Conservation (phyloP, 2,888 invertebrate genomes). For the Lycaena phlaeas region DNA sequence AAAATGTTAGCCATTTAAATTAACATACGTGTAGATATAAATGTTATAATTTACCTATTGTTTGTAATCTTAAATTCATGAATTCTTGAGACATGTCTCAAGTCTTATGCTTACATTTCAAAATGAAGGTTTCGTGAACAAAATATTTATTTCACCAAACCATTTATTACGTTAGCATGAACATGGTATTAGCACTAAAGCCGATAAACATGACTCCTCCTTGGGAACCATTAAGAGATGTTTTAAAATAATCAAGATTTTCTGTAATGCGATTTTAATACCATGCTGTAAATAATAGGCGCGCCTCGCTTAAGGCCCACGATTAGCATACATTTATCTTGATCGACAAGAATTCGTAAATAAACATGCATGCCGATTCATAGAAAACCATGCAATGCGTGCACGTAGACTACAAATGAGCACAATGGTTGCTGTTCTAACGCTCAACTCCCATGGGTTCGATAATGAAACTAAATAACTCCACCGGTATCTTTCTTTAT, state of each 20-base stretch:
- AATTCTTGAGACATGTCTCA: too few species aligned
- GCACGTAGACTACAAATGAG: constrained; percentile 1
- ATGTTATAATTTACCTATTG: too few species aligned
- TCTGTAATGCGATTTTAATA: constrained; percentile 7
- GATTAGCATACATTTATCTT: constrained; percentile 4
- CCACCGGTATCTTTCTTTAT: not conserved
- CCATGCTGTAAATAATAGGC: not conserved
- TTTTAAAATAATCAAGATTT: constrained; percentile 6
- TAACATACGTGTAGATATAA: too few species aligned
- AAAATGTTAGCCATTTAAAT: too few species aligned
- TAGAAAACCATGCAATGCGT: not conserved
- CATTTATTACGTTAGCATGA: too few species aligned
- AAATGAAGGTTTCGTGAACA: too few species aligned
- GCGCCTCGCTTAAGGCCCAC: not conserved
- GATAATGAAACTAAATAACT: not conserved
- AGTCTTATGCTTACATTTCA: too few species aligned
- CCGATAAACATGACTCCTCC: not conserved
- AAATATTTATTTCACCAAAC: too few species aligned
- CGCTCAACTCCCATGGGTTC: not conserved
- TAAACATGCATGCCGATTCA: constrained; percentile 4
- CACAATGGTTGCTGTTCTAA: not conserved
- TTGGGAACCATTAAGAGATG: constrained; percentile 1
- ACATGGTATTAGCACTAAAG: not conserved
- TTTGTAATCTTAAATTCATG: too few species aligned
- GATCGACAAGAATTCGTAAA: constrained; percentile 3